A percentile compares a stretch with the other conserved stretches of the same genome.
These are phyloP conservation scores for Drosophila fungiperda DNA, from an alignment of 2,888 invertebrate species.

Conservation along the genomic window DNA sequence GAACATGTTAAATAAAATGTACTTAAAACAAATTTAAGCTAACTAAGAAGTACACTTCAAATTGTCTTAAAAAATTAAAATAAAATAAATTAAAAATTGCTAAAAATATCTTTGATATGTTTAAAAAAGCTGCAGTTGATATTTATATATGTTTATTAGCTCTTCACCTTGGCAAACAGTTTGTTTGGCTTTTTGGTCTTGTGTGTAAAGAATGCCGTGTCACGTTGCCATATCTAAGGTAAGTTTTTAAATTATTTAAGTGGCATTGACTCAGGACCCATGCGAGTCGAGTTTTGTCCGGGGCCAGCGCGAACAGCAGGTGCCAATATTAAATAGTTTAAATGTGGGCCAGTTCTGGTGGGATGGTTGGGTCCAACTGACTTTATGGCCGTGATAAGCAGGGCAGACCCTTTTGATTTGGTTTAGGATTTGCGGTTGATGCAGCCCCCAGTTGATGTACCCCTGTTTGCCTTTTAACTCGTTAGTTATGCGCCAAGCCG, in stretches of 20 bases:
- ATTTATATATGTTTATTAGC: neutral
- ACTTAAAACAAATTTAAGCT: neutral
- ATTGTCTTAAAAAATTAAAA: neutral
- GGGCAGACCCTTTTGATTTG: conserved; percentile 77
- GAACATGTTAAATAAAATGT: neutral
- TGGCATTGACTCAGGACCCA: conserved; percentile 32
- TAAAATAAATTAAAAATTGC: neutral
- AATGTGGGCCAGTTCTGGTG: conserved; percentile 43
- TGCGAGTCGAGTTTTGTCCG: conserved; percentile 9
- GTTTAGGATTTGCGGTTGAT: conserved; percentile 78
- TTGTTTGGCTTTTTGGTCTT: neutral
- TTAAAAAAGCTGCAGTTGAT: neutral
- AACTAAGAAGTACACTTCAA: neutral
- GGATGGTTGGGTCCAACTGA: conserved; percentile 39
- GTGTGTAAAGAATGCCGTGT: conserved; percentile 8
- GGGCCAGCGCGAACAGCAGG: conserved; percentile 50
- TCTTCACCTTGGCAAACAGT: neutral
- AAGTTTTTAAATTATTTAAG: conserved; percentile 67
- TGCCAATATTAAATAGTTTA: conserved; percentile 78
- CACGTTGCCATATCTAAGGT: conserved; percentile 33
- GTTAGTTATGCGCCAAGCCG: conserved; percentile 72
- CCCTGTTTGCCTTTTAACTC: conserved; percentile 68
- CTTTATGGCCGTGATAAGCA: conserved; percentile 80
- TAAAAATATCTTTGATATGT: no score
- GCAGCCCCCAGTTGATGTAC: conserved; percentile 37